Evolutionary conservation across 2,888 invertebrate genomes (phyloP).

Genomic region (Ophioninae sp.): DNA sequence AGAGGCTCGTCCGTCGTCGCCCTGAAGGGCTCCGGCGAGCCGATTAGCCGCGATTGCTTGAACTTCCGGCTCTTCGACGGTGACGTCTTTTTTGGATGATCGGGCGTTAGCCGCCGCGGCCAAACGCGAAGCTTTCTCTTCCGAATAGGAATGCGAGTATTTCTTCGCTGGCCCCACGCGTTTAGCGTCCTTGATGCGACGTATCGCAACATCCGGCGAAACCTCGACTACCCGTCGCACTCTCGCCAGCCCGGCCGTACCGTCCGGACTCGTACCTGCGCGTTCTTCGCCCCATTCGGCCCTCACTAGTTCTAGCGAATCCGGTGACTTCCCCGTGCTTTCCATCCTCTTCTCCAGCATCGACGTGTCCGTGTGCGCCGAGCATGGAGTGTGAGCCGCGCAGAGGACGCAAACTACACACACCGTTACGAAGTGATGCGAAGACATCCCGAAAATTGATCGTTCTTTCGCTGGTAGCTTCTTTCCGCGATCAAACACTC

Average conservation of each 20-base stretch:
- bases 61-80: conserved; percentile 64
- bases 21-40: conserved; percentile 8
- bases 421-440: conserved; percentile 88
- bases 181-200: conserved; percentile 26
- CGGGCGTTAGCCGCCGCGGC: not conserved
- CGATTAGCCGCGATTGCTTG: conserved; percentile 56
- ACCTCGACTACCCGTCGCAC: not conserved
- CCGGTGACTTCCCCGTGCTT: conserved; percentile 12
- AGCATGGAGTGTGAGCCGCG: conserved; percentile 89
- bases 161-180: conserved; percentile 27
- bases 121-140: conserved; percentile 46
- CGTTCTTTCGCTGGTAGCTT: not conserved
- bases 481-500: not conserved
- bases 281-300: conserved; percentile 40
- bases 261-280: conserved; percentile 55
- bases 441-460: conserved; percentile 74
- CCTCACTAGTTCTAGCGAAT: conserved; percentile 24
- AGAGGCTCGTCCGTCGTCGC: conserved; percentile 60
- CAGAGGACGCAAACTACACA: conserved; percentile 92
- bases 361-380: conserved; percentile 85
- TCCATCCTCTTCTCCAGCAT: not conserved
- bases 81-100: conserved; percentile 8
- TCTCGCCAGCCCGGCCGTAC: conserved; percentile 27
- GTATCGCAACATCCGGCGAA: not conserved
- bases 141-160: conserved; percentile 54